A percentile compares a stretch with the other conserved stretches of the same genome.
phyloP scores from a whole-genome alignment of 2,113 vertebrate genomes.

The Rhinolophus sinicus region DNA sequence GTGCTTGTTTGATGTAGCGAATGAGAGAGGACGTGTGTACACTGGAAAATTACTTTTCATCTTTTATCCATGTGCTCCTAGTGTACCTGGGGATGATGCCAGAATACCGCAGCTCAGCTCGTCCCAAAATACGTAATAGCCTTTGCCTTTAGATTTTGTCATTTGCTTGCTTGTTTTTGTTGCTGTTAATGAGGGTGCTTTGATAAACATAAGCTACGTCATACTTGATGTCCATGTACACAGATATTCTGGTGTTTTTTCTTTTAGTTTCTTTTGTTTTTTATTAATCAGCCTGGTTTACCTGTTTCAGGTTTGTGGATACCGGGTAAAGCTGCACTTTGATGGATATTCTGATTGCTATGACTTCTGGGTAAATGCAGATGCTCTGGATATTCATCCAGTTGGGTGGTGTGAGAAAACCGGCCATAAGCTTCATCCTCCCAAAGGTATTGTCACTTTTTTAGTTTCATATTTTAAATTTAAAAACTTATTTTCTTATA shows the following conservation, averaged over 20 bases:
- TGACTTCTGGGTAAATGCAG: conserved; percentile 92
- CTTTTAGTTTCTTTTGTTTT: not conserved
- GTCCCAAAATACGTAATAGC: not conserved
- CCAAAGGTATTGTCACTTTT: conserved; percentile 86
- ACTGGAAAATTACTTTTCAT: not conserved
- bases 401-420: conserved; percentile 94
- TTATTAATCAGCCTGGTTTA: not conserved
- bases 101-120: not conserved
- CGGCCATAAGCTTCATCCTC: conserved; percentile 90
- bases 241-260: not conserved
- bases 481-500: not conserved
- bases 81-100: not conserved
- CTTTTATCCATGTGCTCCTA: accelerated
- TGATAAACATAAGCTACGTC: not conserved
- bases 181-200: not conserved
- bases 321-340: conserved; percentile 91
- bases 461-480: conserved; percentile 10
- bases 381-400: conserved; percentile 91
- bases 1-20: not conserved
- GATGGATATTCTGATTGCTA: conserved; percentile 91
- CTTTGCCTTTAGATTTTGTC: not conserved
- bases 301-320: conserved; percentile 88
- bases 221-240: not conserved
- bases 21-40: not conserved
- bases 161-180: not conserved